Base-by-base conservation (phyloP, 2,888 invertebrate genomes). In the Mimumesa dahlbomi region DNA sequence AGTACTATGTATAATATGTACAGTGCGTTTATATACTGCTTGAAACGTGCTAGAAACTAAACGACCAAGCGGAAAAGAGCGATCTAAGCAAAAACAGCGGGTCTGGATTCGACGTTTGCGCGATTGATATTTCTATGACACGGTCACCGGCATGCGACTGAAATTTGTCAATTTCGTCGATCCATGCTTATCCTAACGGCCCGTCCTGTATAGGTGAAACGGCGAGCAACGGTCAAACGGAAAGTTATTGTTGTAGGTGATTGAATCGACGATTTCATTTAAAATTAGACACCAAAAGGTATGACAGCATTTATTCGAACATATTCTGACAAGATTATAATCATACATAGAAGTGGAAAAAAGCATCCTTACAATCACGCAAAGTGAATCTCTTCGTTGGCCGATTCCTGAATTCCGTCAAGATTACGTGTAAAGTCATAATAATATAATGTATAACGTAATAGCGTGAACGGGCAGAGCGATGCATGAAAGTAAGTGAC, bases 261-360 rank as follows among this genome's bases (percentile, higher is more conserved):
- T n/a, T n/a, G 14, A 46, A 29, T 29, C 29, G 16, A 34, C n/a
- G 31, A 11, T 11, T 18, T 16, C 34, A 59, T 56, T 63, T 64
- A 62, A 63, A 59, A 70, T 49, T 42, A 42, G 50, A 70, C 54
- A 58, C 64, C 71, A 68, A 49, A 50, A 58, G n/a, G n/a, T 64
- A 70, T 58, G 57, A 53, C 57, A 58, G 54, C 29, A 56, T 72
- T 72, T 72, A 72, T 72, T 72, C 45, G 50, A 70, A 72, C 64
- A 72, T 64, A 72, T 59, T 18, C 22, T 45, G 19, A 19, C n/a
- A n/a, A n/a, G n/a, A n/a, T n/a, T n/a, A n/a, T n/a, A n/a, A n/a
- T n/a, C n/a, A n/a, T 69, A 69, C 68, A 71, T 69, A 63, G 64
- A 70, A 71, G 57, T 63, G 63, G 57, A 71, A 65, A 59, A 62